Conservation (phyloP, 2,113 vertebrate genomes). For the Kryptolebias marmoratus region DNA sequence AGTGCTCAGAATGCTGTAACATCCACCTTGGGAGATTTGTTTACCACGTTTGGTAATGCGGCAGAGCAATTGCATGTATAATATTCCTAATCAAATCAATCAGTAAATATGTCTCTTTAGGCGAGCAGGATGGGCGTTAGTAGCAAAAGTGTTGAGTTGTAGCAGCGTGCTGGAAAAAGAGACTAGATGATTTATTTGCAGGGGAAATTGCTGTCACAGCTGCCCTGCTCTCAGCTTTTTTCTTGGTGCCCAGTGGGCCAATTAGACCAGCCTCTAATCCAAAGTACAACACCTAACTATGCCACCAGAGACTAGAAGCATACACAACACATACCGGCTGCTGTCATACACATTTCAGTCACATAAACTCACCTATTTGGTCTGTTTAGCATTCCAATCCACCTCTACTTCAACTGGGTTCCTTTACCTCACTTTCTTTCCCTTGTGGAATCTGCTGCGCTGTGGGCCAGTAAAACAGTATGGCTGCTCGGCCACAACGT, state of each 20-base stretch:
- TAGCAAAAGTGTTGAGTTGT: conserved; percentile 50
- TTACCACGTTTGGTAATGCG: conserved; percentile 21
- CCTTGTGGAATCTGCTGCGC: conserved; percentile 22
- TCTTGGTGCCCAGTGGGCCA: conserved; percentile 75
- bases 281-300: conserved; percentile 68
- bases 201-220: conserved; percentile 72
- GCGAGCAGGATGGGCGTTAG: conserved; percentile 39
- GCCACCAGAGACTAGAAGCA: conserved; percentile 65
- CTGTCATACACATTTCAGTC: conserved; percentile 58
- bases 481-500: conserved; percentile 60
- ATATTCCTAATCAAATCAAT: conserved; percentile 66
- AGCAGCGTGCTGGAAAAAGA: conserved; percentile 33
- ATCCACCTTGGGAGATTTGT: conserved; percentile 33
- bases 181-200: conserved; percentile 73
- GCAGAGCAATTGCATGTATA: conserved; percentile 36
- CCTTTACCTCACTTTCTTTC: conserved; percentile 9
- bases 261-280: conserved; percentile 76
- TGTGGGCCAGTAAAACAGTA: conserved; percentile 46
- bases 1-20: not conserved
- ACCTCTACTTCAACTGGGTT: not conserved
- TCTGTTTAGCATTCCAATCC: conserved; percentile 48
- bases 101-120: conserved; percentile 48
- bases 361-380: conserved; percentile 25
- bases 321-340: conserved; percentile 49
- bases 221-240: conserved; percentile 47